These are phyloP conservation scores for Dasypolia templi DNA, from an alignment of 2,888 invertebrate species.

Conservation along the genomic window DNA sequence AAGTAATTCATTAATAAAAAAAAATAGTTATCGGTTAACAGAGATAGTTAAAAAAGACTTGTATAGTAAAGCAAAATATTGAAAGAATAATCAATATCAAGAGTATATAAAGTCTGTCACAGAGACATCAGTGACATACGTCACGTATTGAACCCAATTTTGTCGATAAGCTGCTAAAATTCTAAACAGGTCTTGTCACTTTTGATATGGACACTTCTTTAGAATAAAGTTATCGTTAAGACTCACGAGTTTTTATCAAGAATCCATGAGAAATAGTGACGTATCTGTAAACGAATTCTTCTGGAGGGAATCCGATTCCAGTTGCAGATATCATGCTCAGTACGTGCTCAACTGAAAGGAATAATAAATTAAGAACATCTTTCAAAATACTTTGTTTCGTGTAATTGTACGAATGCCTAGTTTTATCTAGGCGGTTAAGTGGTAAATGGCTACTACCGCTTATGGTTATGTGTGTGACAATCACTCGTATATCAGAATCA, in stretches of 20 bases:
- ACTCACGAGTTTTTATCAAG: conserved; percentile 81
- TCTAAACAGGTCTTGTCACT: background rate
- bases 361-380: background rate
- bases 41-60: no score
- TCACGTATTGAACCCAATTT: no score
- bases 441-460: background rate
- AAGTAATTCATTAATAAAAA: no score
- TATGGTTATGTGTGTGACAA: background rate
- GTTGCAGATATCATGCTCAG: conserved; percentile 91
- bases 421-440: background rate
- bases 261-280: conserved; percentile 82
- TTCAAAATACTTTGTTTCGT: background rate
- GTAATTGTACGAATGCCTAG: background rate
- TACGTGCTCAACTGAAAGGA: conserved; percentile 90
- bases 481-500: background rate
- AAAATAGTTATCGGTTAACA: no score
- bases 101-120: no score
- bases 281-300: conserved; percentile 80
- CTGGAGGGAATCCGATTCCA: conserved; percentile 75
- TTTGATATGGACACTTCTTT: background rate
- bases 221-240: background rate
- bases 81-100: no score
- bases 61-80: no score
- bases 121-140: no score
- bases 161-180: no score